Percentiles rank a stretch among this genome's conserved stretches.
Evolutionary conservation across 2,113 vertebrate species (phyloP).

Genomic region (Cyanoramphus novaezelandiae): DNA sequence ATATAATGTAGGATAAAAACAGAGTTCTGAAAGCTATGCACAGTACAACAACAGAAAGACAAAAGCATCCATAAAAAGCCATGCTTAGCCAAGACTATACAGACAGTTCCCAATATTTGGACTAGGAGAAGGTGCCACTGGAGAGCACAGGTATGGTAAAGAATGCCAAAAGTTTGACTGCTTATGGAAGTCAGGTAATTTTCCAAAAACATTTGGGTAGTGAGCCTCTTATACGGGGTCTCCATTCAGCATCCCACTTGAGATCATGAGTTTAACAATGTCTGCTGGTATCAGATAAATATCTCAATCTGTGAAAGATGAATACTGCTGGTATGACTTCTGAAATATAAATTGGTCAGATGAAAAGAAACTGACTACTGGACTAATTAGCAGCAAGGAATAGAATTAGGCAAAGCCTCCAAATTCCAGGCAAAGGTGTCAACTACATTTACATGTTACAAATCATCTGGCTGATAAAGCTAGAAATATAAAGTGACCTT

Average conservation of each 20-base stretch:
- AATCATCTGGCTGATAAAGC: not conserved
- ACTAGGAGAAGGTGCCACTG: not conserved
- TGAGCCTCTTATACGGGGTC: not conserved
- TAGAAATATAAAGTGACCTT: not conserved
- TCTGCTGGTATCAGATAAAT: not conserved
- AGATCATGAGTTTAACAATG: not conserved
- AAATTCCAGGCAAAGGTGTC: not conserved
- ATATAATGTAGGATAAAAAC: not conserved
- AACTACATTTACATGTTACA: not conserved
- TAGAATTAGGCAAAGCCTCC: not conserved
- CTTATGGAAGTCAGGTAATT: not conserved
- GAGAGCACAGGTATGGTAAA: not conserved
- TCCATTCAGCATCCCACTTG: not conserved
- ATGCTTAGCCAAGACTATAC: not conserved
- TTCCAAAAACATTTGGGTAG: not conserved
- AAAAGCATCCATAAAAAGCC: not conserved
- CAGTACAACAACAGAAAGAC: not conserved
- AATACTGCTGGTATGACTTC: not conserved
- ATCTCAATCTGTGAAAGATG: not conserved
- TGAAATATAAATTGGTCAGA: not conserved
- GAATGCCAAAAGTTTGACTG: not conserved
- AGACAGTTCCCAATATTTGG: not conserved
- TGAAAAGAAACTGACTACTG: not conserved
- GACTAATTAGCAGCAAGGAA: not conserved
- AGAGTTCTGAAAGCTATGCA: not conserved